Percentiles rank a stretch among this genome's conserved stretches.
Conservation (phyloP, 2,797 vertebrate genomes). For the Pyrocephalus nanus region DNA sequence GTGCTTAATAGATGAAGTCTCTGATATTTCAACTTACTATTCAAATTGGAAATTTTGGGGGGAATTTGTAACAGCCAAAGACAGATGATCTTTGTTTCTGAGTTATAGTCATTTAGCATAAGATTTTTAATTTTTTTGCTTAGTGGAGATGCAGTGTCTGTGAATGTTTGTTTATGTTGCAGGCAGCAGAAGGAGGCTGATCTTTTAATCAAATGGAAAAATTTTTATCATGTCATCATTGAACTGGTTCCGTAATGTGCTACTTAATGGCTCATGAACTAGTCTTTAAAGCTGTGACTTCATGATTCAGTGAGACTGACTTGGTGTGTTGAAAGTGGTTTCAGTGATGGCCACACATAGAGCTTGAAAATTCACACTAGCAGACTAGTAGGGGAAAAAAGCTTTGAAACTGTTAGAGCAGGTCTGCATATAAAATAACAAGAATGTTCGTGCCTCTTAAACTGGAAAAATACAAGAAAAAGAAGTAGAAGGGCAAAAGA, state of each 20-base stretch:
- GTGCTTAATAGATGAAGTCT: neutral
- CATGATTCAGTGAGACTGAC: constrained; percentile 32
- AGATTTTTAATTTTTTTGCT: neutral
- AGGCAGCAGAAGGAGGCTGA: neutral
- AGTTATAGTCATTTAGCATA: neutral
- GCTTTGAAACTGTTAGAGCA: constrained; percentile 45
- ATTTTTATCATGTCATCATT: neutral
- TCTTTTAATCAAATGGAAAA: constrained; percentile 36
- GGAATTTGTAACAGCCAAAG: constrained; percentile 1
- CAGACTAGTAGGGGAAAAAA: neutral
- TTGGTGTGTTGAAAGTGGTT: constrained; percentile 2
- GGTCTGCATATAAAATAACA: constrained; percentile 20
- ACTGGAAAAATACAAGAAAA: constrained; percentile 45
- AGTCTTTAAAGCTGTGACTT: constrained; percentile 20
- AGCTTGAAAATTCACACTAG: constrained; percentile 56
- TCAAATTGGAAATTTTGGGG: neutral
- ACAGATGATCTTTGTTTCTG: neutral
- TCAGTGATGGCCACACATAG: constrained; percentile 41
- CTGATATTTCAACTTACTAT: neutral
- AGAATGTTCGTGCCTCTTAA: constrained; percentile 52
- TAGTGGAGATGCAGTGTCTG: neutral
- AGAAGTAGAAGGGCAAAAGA: neutral
- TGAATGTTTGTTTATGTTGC: neutral
- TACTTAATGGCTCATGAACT: constrained; percentile 7
- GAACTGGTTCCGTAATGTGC: neutral